Base-by-base conservation (phyloP, 2,888 invertebrate genomes). In the Agonopterix arenella region DNA sequence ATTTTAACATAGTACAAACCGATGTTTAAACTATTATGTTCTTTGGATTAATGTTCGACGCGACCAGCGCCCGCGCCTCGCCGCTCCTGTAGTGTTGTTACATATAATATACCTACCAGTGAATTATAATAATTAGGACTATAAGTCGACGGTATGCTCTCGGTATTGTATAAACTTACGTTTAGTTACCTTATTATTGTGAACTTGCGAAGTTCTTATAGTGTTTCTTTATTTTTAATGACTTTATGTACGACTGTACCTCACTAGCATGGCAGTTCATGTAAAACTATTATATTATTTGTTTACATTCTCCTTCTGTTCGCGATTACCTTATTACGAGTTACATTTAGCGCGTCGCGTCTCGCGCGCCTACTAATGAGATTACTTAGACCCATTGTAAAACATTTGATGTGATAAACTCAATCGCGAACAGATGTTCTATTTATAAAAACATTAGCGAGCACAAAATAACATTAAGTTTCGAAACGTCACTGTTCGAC, bases 201-300 rank as follows among this genome's bases (percentile, higher is more conserved):
- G 88, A 84, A 84, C 88, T 83, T 83, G 70, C 78, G 80, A 88
- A 88, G 88, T 88, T 88, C 88, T 60, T 66, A 62, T 72, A 79
- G 78, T 70, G 69, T 78, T 67, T 74, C 75, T 74, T 71, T 68
- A 71, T 69, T 74, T 73, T 71, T 62, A 36, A 36, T 45, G 28
- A 28, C 11, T 70, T 62, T 61, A 58, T 54, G 59, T 72, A 72
- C 73, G 72, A 76, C 66, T 75, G 72, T 85, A 85, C 86, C 86
- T 86, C 86, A 84, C 79, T 83, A 84, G 78, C 80, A 80, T 80
- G 79, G 68, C 60, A 64, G 70, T 69, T 78, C 78, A 76, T 84
- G 81, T 79, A 77, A 78, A 77, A 74, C 70, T 55, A 63, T 64
- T 68, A 65, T 40, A 40, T 40, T 59, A 59, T 63, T 68, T 66